These are phyloP conservation scores for Xenopus laevis DNA, from an alignment of 2,113 vertebrate genomes.

Conservation along the genomic window DNA sequence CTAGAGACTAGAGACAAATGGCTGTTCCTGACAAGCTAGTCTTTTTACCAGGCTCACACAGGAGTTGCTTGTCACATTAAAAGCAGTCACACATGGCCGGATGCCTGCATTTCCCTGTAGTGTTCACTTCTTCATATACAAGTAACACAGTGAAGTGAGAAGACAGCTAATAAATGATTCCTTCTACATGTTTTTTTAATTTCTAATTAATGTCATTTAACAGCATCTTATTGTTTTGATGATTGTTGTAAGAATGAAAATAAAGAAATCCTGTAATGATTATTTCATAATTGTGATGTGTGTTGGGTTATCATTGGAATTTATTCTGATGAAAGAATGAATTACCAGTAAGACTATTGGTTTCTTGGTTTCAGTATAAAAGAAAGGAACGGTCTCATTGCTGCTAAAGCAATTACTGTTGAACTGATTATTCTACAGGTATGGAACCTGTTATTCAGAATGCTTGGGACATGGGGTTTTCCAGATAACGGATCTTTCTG, in stretches of 20 bases:
- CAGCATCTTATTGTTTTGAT: not conserved
- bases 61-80: not conserved
- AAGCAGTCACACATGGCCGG: not conserved
- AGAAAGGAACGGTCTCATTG: too few relatives aligned
- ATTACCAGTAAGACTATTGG: too few relatives aligned
- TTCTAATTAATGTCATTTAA: conserved; percentile 24
- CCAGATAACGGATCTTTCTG: too few relatives aligned
- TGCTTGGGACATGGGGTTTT: too few relatives aligned
- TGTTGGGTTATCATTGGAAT: too few relatives aligned
- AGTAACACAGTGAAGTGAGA: not conserved
- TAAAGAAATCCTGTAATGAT: too few relatives aligned
- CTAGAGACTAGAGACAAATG: not conserved
- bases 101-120: not conserved
- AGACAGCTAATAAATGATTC: not conserved
- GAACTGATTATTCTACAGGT: too few relatives aligned
- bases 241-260: not conserved
- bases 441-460: too few relatives aligned
- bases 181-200: not conserved
- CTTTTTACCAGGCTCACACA: not conserved
- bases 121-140: not conserved
- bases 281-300: too few relatives aligned
- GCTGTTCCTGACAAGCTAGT: not conserved
- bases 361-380: too few relatives aligned
- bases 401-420: too few relatives aligned
- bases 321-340: too few relatives aligned